Conservation (phyloP, 2,888 invertebrate species). For the Dasysyrphus tricinctus region DNA sequence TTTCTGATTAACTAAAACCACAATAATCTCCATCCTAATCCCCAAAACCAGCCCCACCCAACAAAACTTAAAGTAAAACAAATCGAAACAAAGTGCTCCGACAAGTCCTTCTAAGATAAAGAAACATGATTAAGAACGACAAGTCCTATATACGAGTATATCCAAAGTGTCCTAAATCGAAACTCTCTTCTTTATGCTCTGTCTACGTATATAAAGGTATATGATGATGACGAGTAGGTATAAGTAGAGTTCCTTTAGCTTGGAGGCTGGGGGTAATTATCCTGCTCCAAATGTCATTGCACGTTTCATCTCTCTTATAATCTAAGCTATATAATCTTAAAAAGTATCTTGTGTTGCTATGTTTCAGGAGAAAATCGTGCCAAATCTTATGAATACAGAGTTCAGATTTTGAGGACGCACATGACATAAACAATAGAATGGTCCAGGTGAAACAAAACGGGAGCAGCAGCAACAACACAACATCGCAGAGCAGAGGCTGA, state of each 20-base stretch:
- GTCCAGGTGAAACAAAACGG: conserved; percentile 41
- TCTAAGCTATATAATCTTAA: conserved; percentile 26
- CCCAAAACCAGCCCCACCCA: not conserved
- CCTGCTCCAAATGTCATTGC: conserved; percentile 62
- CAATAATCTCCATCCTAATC: not conserved
- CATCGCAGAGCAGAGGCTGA: too few relatives aligned
- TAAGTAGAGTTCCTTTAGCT: not conserved
- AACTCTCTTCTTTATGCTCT: not conserved
- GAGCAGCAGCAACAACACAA: conserved; percentile 5
- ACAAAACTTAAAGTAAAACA: conserved; percentile 9
- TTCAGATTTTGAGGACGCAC: conserved; percentile 69
- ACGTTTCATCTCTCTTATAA: conserved; percentile 43
- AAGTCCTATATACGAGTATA: not conserved
- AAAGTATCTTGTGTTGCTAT: conserved; percentile 36
- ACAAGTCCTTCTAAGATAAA: conserved; percentile 10
- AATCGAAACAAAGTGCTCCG: conserved; percentile 23
- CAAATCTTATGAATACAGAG: conserved; percentile 64
- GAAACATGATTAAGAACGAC: conserved; percentile 30
- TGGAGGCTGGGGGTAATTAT: conserved; percentile 46
- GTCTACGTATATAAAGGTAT: not conserved
- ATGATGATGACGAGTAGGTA: not conserved
- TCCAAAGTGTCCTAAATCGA: conserved; percentile 26
- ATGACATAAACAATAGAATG: conserved; percentile 60
- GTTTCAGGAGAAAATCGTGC: conserved; percentile 42
- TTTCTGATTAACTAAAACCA: conserved; percentile 32